Evolutionary conservation across 2,113 vertebrate species (phyloP), one percentile per base, ranked within the genome.

Genomic region (Colistium nudipinnis): DNA sequence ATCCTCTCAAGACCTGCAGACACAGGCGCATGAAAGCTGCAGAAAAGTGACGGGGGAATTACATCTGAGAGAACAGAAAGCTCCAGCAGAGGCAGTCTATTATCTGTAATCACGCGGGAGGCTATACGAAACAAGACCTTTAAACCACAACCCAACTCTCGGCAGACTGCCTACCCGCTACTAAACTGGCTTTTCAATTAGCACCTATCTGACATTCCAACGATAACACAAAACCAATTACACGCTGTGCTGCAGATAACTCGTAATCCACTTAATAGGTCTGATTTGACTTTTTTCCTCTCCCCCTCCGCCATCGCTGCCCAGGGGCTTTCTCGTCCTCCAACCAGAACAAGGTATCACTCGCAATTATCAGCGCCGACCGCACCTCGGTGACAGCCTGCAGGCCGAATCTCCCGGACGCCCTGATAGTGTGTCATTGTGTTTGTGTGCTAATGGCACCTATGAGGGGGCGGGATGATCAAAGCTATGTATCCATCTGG

Each of bases 141-240:
- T 68, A 86, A 81, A 82, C 72, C 76, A 70, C 74, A 79, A 52
- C 35, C 56, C 53, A 81, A 53, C 52, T 70, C 80, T 76, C 80
- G 12, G n/a, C 51, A 78, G 82, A 83, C 82, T 19, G 73, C 76
- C 87, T 73, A 28, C 45, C 60, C 19, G 39, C 85, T 82, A 85
- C 85, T 85, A 88, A 86, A 85, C 76, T 64, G 61, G 48, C 74
- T 87, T 88, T 88, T 91, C 86, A 91, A 90, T 92, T 90, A 87
- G 83, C 62, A 74, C 83, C 74, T 84, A 85, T 89, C 75, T 71
- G 83, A 83, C 75, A 39, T 74, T 74, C 78, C 83, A 79, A 86
- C 6, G 83, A 87, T 85, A 88, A 90, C 83, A 90, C 83, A 84
- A 88, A 90, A 88, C 72, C 88, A 92, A 90, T 92, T 91, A 90